Base-by-base conservation (phyloP, 2,888 invertebrate genomes). In the Drosophila multiciliata region DNA sequence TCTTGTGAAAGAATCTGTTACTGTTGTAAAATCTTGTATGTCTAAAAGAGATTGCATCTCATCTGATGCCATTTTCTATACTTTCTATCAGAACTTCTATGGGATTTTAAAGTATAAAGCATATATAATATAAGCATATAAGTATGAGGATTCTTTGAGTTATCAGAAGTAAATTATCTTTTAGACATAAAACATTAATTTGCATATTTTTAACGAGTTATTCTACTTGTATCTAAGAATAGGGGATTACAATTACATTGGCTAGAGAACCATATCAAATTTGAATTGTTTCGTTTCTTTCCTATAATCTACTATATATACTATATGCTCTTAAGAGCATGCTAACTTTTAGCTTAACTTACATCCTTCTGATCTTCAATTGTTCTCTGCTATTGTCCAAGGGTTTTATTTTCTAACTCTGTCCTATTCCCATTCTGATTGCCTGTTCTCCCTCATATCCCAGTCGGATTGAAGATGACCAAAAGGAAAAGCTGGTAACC, bases 401-500 rank as follows among this genome's bases (percentile, higher is more conserved):
- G 26, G 38, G 48, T 65, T 69, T 63, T 55, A 62, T 59, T 65
- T 70, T 60, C 45, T 52, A 71, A 70, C 63, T 57, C 52, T 61
- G 36, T 52, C 48, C 66, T 49, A 64, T 62, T 62, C 35, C 59
- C 67, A 75, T 67, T 65, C 64, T 55, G 42, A 48, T 65, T 63
- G 59, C 50, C 61, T 48, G 32, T 33, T 40, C 42, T 29, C 60
- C 57, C 49, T 36, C 40, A 60, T 50, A 8, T 29, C 32, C 53
- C 67, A 29, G 52, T 66, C 73, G 67, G 78, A 61, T 78, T 76
- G 80, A 60, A 73, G 77, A 66, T 78, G 62, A 50, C 42, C 65
- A 76, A 75, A 66, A 73, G 73, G 76, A 76, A 80, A 68, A 73
- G 65, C 78, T 80, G 62, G 38, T 57, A 64, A 55, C 52, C 71